phyloP scores from a whole-genome alignment of 1,140 invertebrate genomes.

The Cyclargus thomasi region DNA sequence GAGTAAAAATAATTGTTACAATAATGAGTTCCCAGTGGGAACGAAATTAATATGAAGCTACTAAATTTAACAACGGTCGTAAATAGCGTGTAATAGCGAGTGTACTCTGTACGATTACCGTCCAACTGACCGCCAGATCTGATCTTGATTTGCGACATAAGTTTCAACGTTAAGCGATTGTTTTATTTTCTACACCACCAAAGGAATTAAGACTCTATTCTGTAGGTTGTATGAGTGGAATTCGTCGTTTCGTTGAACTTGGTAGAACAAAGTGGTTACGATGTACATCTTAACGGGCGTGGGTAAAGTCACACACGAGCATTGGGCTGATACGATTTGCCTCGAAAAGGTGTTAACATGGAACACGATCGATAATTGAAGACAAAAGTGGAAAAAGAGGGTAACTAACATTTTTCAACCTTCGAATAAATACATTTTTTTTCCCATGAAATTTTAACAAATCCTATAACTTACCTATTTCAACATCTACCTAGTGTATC shows the following conservation, averaged over 20 bases:
- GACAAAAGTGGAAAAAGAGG: too few species aligned
- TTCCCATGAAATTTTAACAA: too few species aligned
- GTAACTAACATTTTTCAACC: too few species aligned
- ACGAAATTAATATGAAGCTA: constrained; percentile 35
- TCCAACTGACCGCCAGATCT: constrained; percentile 56
- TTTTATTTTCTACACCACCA: too few species aligned
- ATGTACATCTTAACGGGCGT: constrained; percentile 50
- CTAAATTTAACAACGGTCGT: constrained; percentile 46
- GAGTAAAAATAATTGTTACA: constrained; percentile 29
- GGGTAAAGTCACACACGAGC: constrained; percentile 30
- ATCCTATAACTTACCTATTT: too few species aligned
- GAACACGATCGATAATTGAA: too few species aligned
- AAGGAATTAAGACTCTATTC: too few species aligned
- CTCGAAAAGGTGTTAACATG: too few species aligned
- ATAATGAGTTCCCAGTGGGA: constrained; percentile 30
- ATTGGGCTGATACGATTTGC: too few species aligned
- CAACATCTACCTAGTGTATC: too few species aligned
- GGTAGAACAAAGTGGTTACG: constrained; percentile 40
- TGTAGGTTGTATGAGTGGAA: too few species aligned
- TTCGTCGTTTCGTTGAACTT: constrained; percentile 20
- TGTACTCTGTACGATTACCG: constrained; percentile 48
- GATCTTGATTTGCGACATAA: constrained; percentile 59
- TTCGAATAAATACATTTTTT: too few species aligned
- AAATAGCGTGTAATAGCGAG: constrained; percentile 41
- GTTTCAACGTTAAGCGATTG: constrained; percentile 39